Percentiles rank a stretch among this genome's conserved stretches.
Conservation (phyloP, 1,140 invertebrate genomes). For the Ostrea edulis region DNA sequence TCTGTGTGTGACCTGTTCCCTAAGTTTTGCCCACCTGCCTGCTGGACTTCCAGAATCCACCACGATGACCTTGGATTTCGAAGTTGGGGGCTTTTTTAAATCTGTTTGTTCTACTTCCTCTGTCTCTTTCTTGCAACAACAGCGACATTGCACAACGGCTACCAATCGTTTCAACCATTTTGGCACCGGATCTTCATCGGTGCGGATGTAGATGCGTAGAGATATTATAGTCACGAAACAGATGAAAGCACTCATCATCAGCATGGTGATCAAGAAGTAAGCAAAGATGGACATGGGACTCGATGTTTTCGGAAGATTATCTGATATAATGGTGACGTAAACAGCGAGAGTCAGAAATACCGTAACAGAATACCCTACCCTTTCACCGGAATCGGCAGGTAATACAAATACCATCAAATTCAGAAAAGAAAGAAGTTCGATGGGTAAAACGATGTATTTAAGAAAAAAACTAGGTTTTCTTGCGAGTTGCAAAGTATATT, state of each 20-base stretch:
- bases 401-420: slow-evolving; percentile 69
- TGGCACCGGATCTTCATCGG: slow-evolving; percentile 24
- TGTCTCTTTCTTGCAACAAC: slow-evolving; percentile 40
- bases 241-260: slow-evolving; percentile 38
- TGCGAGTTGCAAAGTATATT: slow-evolving; percentile 41
- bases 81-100: background rate
- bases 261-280: slow-evolving; percentile 47
- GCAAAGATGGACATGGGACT: slow-evolving; percentile 48
- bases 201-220: slow-evolving; percentile 43
- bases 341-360: slow-evolving; percentile 70
- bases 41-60: background rate
- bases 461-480: slow-evolving; percentile 52
- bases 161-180: slow-evolving; percentile 24
- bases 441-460: slow-evolving; percentile 66
- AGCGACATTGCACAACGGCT: slow-evolving; percentile 11
- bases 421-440: slow-evolving; percentile 66
- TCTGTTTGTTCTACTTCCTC: slow-evolving; percentile 30
- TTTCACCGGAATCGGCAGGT: slow-evolving; percentile 70
- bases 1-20: background rate
- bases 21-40: background rate
- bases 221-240: slow-evolving; percentile 48
- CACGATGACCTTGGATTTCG: background rate
- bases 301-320: slow-evolving; percentile 68
- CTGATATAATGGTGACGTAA: slow-evolving; percentile 66
- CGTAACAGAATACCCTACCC: slow-evolving; percentile 68